These are phyloP conservation scores for Odontophorus gujanensis DNA, from an alignment of 2,113 vertebrate genomes.

Conservation along the genomic window DNA sequence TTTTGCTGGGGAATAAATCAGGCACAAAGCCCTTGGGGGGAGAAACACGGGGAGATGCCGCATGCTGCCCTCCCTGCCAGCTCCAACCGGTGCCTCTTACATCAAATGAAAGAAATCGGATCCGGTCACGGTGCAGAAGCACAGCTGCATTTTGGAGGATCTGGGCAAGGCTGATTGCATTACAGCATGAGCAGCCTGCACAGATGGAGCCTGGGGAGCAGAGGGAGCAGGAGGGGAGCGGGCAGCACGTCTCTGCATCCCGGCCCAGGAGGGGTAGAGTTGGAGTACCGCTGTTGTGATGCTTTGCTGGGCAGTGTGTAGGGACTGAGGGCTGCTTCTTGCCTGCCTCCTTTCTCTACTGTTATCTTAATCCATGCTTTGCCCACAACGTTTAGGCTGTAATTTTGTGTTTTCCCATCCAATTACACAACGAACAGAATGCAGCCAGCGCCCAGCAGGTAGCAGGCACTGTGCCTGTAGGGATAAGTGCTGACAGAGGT, in stretches of 20 bases:
- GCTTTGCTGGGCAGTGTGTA: neutral
- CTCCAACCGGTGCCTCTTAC: neutral
- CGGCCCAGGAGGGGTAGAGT: neutral
- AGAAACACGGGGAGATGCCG: neutral
- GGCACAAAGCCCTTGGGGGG: neutral
- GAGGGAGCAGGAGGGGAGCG: neutral
- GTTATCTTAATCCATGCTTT: neutral
- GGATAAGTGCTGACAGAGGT: neutral
- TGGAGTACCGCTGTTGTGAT: fast-evolving
- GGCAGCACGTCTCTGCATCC: fast-evolving
- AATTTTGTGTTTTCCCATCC: neutral
- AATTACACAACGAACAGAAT: neutral
- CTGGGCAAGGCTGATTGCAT: neutral
- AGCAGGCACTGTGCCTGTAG: neutral
- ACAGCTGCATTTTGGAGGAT: neutral
- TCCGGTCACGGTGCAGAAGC: neutral
- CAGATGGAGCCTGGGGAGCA: neutral
- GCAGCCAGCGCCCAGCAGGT: neutral
- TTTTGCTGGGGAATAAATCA: neutral
- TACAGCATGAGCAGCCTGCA: neutral
- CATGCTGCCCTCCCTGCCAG: neutral
- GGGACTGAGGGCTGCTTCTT: neutral
- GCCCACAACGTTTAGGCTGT: fast-evolving
- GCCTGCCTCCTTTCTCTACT: neutral
- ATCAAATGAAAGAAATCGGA: neutral